Evolutionary conservation across 2,797 vertebrate species (phyloP).

Genomic region (Etheostoma nigrum): DNA sequence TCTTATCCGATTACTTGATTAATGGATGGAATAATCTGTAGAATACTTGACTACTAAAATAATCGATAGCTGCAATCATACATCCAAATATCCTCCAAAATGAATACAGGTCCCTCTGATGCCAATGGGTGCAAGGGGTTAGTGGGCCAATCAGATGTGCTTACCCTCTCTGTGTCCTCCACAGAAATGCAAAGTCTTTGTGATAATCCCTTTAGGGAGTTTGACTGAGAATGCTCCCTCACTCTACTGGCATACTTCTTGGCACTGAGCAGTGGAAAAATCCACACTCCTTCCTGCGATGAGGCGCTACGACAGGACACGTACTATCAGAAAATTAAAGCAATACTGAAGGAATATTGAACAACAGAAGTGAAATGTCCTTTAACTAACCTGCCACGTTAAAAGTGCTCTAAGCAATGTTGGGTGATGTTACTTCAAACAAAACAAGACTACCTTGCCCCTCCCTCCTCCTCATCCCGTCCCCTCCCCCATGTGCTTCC

Average conservation of each 20-base stretch:
- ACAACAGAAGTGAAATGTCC: conserved; percentile 6
- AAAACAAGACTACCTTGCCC: too few relatives aligned
- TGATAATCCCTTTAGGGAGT: conserved; percentile 76
- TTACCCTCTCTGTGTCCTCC: conserved; percentile 68
- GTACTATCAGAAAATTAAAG: not conserved
- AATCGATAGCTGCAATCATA: too few relatives aligned
- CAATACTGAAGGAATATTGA: not conserved
- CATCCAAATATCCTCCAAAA: conserved; percentile 32
- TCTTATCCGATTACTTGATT: too few relatives aligned
- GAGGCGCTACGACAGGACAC: conserved; percentile 10
- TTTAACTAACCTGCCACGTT: conserved; percentile 6
- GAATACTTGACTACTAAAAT: too few relatives aligned
- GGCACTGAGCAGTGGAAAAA: conserved; percentile 44
- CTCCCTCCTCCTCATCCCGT: too few relatives aligned
- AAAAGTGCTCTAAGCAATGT: too few relatives aligned
- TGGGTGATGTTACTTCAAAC: too few relatives aligned
- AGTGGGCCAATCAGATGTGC: conserved; percentile 67
- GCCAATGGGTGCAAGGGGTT: conserved; percentile 52
- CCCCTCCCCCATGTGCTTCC: too few relatives aligned
- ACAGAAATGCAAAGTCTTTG: conserved; percentile 64
- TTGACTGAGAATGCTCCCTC: conserved; percentile 59
- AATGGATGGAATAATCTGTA: too few relatives aligned
- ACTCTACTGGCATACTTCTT: conserved; percentile 52
- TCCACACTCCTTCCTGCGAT: conserved; percentile 36
- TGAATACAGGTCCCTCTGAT: conserved; percentile 27